These are phyloP conservation scores for Ctenomys sociabilis DNA, from an alignment of 2,113 vertebrate genomes.

Conservation along the genomic window DNA sequence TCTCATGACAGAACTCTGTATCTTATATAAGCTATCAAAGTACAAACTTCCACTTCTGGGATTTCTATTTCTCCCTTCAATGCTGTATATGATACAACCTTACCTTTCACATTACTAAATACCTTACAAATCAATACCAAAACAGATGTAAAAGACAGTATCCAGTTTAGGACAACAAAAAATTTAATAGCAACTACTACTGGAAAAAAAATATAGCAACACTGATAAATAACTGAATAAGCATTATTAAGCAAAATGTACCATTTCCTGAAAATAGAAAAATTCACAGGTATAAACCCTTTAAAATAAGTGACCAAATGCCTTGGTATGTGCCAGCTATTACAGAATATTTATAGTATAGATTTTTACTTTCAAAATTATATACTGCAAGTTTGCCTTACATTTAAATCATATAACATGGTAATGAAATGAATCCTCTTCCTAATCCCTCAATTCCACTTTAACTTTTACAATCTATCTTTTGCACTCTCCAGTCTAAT, in stretches of 20 bases:
- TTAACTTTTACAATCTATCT: conserved; percentile 40
- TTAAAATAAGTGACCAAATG: conserved; percentile 51
- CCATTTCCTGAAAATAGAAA: conserved; percentile 26
- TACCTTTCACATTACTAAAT: conserved; percentile 34
- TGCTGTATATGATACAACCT: background rate
- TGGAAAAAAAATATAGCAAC: conserved; percentile 42
- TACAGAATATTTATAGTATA: background rate
- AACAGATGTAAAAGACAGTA: conserved; percentile 19
- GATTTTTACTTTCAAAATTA: conserved; percentile 11
- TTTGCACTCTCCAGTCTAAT: background rate
- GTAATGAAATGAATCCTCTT: conserved; percentile 1
- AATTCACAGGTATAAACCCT: background rate
- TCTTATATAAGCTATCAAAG: conserved; percentile 45
- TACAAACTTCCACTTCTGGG: conserved; percentile 49
- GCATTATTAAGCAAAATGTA: conserved; percentile 17
- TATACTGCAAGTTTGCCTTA: background rate
- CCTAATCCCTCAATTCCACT: background rate
- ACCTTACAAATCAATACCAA: conserved; percentile 8
- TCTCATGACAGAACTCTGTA: background rate
- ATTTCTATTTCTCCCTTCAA: background rate
- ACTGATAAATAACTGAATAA: conserved; percentile 35
- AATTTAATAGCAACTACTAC: conserved; percentile 4
- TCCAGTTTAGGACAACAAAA: conserved; percentile 10
- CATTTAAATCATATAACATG: conserved; percentile 6
- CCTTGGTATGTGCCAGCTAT: background rate